These are phyloP conservation scores for Aplocera efformata DNA, from an alignment of 2,888 invertebrate species.

Conservation along the genomic window DNA sequence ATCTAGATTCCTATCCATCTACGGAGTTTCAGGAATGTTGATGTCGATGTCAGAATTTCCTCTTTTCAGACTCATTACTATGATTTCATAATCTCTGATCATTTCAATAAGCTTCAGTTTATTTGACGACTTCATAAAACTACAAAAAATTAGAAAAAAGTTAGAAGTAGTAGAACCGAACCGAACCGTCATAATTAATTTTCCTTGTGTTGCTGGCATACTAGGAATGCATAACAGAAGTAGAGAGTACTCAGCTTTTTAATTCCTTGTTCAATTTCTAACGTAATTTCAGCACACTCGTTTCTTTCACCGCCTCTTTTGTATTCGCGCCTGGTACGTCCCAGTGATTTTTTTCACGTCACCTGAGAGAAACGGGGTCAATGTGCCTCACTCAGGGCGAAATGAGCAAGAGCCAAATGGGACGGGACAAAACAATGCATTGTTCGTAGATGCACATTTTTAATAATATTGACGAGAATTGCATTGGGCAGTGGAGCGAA, in stretches of 20 bases:
- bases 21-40: no score
- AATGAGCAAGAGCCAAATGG: slow-evolving; percentile 40
- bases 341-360: slow-evolving; percentile 53
- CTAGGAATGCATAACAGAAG: slow-evolving; percentile 11
- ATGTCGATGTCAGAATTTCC: no score
- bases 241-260: slow-evolving; percentile 10
- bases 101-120: no score
- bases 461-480: slow-evolving; percentile 4
- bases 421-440: slow-evolving; percentile 22
- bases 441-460: slow-evolving; percentile 7
- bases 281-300: slow-evolving; percentile 16
- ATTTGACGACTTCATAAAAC: no score
- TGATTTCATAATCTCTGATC: no score
- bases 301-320: slow-evolving; percentile 43
- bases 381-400: slow-evolving; percentile 43
- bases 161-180: neutral
- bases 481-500: neutral
- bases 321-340: slow-evolving; percentile 51
- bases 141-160: neutral
- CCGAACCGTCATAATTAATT: slow-evolving; percentile 9
- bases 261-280: slow-evolving; percentile 13
- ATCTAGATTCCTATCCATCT: no score
- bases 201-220: slow-evolving; percentile 3
- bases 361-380: slow-evolving; percentile 54
- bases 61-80: no score